Percentiles rank a stretch among this genome's conserved stretches.
phyloP scores from a whole-genome alignment of 2,113 vertebrate species.

The Neogale vison region DNA sequence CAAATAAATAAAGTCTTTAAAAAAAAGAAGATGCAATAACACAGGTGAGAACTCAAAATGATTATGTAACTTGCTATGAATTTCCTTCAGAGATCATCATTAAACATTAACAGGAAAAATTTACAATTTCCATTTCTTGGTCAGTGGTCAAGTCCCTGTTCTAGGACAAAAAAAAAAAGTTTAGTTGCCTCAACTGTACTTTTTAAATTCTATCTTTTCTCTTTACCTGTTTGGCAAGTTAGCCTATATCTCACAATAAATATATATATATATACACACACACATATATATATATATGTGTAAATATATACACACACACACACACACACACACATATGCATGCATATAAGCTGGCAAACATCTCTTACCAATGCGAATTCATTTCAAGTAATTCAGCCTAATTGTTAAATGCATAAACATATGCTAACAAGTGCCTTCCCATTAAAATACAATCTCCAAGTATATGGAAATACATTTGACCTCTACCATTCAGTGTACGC shows the following conservation, averaged over 20 bases:
- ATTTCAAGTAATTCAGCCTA: slow-evolving; percentile 52
- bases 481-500: neutral
- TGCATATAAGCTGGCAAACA: neutral
- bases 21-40: neutral
- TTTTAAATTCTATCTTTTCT: slow-evolving; percentile 49
- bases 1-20: too few species aligned
- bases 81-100: slow-evolving; percentile 10
- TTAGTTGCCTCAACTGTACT: neutral
- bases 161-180: neutral
- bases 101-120: slow-evolving; percentile 32
- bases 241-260: neutral
- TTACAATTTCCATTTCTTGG: neutral
- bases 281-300: too few species aligned
- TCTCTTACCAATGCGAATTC: slow-evolving; percentile 25
- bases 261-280: too few species aligned
- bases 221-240: slow-evolving; percentile 16
- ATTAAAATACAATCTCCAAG: slow-evolving; percentile 16
- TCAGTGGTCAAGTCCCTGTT: neutral
- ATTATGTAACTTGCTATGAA: neutral
- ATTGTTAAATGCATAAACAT: slow-evolving; percentile 48
- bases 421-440: slow-evolving; percentile 1
- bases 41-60: slow-evolving; percentile 26
- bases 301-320: too few species aligned
- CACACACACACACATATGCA: too few species aligned
- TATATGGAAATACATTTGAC: slow-evolving; percentile 3